Base-by-base conservation (phyloP, 2,113 vertebrate species). In the Smithornis capensis region DNA sequence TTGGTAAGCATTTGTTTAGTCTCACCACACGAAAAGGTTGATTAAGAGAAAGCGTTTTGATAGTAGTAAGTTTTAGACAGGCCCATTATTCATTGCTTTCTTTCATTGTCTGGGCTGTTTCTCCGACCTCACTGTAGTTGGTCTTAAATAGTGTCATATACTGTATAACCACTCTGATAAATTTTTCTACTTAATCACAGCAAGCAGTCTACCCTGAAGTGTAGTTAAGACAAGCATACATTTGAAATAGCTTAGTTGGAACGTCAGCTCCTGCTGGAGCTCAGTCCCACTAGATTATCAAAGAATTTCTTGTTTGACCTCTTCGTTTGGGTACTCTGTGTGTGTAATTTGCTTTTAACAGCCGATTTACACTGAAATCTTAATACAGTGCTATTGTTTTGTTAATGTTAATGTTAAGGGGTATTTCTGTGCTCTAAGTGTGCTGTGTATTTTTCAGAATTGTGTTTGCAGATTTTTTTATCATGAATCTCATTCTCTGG, bases 401-500 rank as follows among this genome's bases (percentile, higher is more conserved):
- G 37, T n/a, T 91, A 75, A 50, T 5, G 6, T 42, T 70, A 76
- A 89, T 71, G 25, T 75, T 94, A 80, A 83, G 75, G 38, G 55
- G 17, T 75, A 73, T 95, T 83, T 91, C 73, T 83, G 10, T 95
- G 74, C 90, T 67, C 65, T 90, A 88, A 76, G 21, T 29, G 63
- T 92, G 10, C 86, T 95, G 19, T 95, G n/a, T 98, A 25, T 98
- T 95, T 97, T 97, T 76, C 94, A 99, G 99, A 67, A 99, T 99
- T 83, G 99, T 99, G 25, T 99, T 99, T 98, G 99, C 98, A 4
- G 99, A 99, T 97, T 99, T 99, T 97, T 99, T 99, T 92, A 97
- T 99, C 96, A 99, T 99, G 99, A 99, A 99, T 95, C 98, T 99
- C 83, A 99, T 99, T 96, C 98, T 99, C 37, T 99, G 99, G 99